A percentile compares a stretch with the other conserved stretches of the same genome.
These are phyloP conservation scores for Periophthalmus modestus DNA, from an alignment of 2,113 vertebrate species.

Conservation along the genomic window DNA sequence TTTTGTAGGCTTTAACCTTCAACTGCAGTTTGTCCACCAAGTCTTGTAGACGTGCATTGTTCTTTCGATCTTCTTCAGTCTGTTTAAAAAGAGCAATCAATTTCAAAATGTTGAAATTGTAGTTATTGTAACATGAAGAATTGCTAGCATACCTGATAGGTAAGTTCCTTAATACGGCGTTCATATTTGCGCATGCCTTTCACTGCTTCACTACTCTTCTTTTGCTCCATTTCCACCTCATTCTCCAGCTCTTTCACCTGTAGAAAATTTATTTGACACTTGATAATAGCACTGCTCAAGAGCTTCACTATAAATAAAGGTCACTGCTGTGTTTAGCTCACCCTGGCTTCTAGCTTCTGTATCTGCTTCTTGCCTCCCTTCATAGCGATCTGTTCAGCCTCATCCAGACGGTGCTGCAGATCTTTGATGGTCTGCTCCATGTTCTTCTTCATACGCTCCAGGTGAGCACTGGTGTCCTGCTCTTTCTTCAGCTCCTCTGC, in stretches of 20 bases:
- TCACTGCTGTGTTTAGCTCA: slow-evolving; percentile 38
- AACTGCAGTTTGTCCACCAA: slow-evolving; percentile 88
- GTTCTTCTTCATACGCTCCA: slow-evolving; percentile 85
- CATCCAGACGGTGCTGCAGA: slow-evolving; percentile 82
- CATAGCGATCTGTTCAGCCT: slow-evolving; percentile 86
- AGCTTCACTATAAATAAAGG: background rate
- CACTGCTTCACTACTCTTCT: slow-evolving; percentile 69
- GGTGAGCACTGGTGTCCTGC: slow-evolving; percentile 87
- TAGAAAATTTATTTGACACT: background rate
- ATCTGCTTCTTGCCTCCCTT: slow-evolving; percentile 83
- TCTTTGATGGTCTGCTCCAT: slow-evolving; percentile 77
- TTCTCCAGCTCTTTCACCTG: slow-evolving; percentile 78
- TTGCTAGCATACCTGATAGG: slow-evolving; percentile 70
- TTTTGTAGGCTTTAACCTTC: slow-evolving; percentile 89
- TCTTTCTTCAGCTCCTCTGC: slow-evolving; percentile 92
- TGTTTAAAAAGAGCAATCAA: slow-evolving; percentile 39
- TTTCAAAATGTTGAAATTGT: background rate
- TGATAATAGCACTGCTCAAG: background rate
- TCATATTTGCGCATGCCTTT: slow-evolving; percentile 81
- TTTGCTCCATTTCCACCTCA: slow-evolving; percentile 79
- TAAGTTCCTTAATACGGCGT: slow-evolving; percentile 78
- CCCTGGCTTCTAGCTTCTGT: slow-evolving; percentile 78
- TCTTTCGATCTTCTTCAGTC: slow-evolving; percentile 88
- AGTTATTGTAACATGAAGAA: background rate
- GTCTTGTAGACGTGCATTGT: slow-evolving; percentile 83